phyloP scores from a whole-genome alignment of 2,113 vertebrate genomes.

The Scartelaos histophorus region DNA sequence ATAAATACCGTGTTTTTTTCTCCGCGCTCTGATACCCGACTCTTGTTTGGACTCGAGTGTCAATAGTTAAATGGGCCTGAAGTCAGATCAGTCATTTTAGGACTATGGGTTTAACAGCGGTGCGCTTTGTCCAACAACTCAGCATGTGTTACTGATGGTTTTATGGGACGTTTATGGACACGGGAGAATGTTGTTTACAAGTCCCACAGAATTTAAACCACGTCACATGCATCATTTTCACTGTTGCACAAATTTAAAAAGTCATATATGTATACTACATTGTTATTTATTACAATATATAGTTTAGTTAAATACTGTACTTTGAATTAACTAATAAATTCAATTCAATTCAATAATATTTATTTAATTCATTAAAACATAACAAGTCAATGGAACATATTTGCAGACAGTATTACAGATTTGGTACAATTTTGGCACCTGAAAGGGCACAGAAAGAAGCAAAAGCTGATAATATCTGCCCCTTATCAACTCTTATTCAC shows the following conservation, averaged over 20 bases:
- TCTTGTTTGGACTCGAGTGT: constrained; percentile 40
- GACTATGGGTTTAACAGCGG: constrained; percentile 2
- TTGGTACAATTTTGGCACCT: no score
- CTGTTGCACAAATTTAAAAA: neutral
- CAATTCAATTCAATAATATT: no score
- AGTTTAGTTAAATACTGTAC: no score
- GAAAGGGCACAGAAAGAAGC: no score
- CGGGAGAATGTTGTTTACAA: neutral
- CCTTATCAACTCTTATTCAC: no score
- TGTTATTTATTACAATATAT: no score
- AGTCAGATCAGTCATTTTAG: constrained; percentile 14
- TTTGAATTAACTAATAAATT: no score
- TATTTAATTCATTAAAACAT: no score
- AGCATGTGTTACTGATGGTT: neutral
- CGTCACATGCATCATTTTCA: neutral
- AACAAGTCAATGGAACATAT: no score
- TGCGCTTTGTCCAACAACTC: neutral
- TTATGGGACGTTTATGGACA: constrained; percentile 14
- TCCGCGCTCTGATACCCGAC: constrained; percentile 27
- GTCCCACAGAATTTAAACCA: neutral
- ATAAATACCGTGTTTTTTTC: constrained; percentile 58
- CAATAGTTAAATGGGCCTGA: constrained; percentile 21
- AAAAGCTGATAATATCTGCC: no score
- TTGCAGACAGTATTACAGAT: no score
- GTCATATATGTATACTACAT: no score